A percentile compares a stretch with the other conserved stretches of the same genome.
Conservation (phyloP, 2,113 vertebrate species). For the Esox niger region DNA sequence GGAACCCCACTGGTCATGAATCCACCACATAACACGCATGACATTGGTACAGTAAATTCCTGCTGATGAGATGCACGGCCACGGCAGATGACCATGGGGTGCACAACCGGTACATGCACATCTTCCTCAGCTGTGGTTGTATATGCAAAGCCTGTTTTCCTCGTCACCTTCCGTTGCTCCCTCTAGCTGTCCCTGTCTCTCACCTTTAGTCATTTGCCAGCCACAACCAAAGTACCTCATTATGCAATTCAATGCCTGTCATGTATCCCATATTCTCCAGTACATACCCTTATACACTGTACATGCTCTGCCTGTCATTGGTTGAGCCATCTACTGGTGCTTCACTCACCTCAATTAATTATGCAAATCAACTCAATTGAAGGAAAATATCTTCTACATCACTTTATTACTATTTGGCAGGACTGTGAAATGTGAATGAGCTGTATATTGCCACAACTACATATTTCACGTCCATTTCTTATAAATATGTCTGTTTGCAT, state of each 20-base stretch:
- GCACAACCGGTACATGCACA: conserved; percentile 31
- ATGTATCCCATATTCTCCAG: neutral
- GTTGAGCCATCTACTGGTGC: conserved; percentile 18
- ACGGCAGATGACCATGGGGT: neutral
- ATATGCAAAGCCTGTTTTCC: neutral
- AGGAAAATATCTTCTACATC: no score
- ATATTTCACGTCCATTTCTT: conserved; percentile 16
- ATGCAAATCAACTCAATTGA: conserved; percentile 48
- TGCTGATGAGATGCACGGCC: neutral
- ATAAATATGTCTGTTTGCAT: neutral
- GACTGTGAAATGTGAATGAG: conserved; percentile 38
- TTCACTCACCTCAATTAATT: conserved; percentile 50
- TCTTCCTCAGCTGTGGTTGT: neutral
- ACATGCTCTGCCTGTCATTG: conserved; percentile 44
- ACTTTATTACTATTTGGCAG: conserved; percentile 37
- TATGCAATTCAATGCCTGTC: neutral
- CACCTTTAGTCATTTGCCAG: neutral
- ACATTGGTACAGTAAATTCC: neutral
- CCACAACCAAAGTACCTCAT: no score
- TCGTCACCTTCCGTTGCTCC: neutral
- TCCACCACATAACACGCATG: neutral
- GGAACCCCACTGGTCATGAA: neutral
- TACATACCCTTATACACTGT: no score
- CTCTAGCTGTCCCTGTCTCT: neutral
- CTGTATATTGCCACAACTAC: conserved; percentile 38